Percentiles rank a stretch among this genome's conserved stretches.
phyloP scores from a whole-genome alignment of 2,797 vertebrate genomes.

The Peromyscus attwateri region DNA sequence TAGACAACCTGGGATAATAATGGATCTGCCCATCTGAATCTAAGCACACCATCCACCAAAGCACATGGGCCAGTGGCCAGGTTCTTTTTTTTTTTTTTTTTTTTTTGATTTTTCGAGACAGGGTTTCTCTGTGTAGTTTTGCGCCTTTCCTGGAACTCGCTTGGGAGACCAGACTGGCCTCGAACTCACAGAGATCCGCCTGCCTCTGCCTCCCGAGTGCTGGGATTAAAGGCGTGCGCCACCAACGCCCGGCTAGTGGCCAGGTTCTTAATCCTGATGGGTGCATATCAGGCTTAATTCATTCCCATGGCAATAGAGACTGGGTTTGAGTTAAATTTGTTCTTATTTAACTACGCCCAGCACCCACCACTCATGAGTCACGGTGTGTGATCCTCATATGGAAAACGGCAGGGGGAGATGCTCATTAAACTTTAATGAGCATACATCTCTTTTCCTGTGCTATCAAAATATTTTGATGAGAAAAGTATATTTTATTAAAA shows the following conservation, averaged over 20 bases:
- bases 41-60: neutral
- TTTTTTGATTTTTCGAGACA: too few relatives aligned
- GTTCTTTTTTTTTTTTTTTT: too few relatives aligned
- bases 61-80: neutral
- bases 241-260: neutral
- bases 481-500: slow-evolving; percentile 80
- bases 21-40: neutral
- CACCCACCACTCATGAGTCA: slow-evolving; percentile 31
- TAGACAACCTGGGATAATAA: neutral
- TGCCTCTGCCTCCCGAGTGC: too few relatives aligned
- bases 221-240: too few relatives aligned
- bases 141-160: too few relatives aligned
- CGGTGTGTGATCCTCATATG: slow-evolving; percentile 2
- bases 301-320: neutral
- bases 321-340: neutral
- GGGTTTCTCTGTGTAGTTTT: too few relatives aligned
- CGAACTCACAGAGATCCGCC: too few relatives aligned
- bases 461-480: slow-evolving; percentile 83
- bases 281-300: neutral
- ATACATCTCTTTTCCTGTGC: slow-evolving; percentile 49
- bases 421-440: slow-evolving; percentile 78
- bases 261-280: neutral
- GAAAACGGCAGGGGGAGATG: slow-evolving; percentile 54
- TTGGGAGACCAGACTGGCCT: too few relatives aligned
- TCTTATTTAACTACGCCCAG: neutral